phyloP scores from a whole-genome alignment of 2,113 vertebrate genomes.

The Argyrosomus japonicus region DNA sequence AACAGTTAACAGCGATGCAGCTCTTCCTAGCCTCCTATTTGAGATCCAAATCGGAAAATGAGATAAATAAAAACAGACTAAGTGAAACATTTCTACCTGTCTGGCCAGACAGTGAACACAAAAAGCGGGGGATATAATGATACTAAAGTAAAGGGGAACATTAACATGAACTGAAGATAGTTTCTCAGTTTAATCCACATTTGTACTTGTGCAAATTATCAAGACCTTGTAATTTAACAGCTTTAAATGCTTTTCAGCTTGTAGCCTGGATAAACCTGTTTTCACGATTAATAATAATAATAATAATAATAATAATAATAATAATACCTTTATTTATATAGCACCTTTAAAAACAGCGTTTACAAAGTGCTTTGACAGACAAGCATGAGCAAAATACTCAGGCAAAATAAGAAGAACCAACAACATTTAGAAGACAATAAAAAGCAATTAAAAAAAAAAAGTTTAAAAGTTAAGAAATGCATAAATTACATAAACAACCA shows the following conservation, averaged over 20 bases:
- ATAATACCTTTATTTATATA: no score
- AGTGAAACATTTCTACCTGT: constrained; percentile 2
- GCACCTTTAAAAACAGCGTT: no score
- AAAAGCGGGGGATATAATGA: not conserved
- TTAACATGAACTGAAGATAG: not conserved
- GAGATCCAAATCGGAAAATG: not conserved
- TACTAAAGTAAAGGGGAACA: not conserved
- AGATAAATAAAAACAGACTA: not conserved
- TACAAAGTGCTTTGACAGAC: no score
- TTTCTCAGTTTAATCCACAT: not conserved
- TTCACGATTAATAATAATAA: not conserved
- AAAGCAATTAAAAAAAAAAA: no score
- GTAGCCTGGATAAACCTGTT: not conserved
- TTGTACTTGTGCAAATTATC: not conserved
- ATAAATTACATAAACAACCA: no score
- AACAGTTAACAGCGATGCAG: not conserved
- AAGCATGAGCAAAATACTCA: no score
- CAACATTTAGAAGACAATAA: no score
- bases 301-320: no score
- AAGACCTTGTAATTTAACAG: not conserved
- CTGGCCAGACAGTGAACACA: not conserved
- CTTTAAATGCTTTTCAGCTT: not conserved
- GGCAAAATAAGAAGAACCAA: no score
- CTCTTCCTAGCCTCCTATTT: not conserved
- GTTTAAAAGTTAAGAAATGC: no score